Base-by-base conservation (phyloP, 2,113 vertebrate genomes). In the Dryoscopus gambensis region DNA sequence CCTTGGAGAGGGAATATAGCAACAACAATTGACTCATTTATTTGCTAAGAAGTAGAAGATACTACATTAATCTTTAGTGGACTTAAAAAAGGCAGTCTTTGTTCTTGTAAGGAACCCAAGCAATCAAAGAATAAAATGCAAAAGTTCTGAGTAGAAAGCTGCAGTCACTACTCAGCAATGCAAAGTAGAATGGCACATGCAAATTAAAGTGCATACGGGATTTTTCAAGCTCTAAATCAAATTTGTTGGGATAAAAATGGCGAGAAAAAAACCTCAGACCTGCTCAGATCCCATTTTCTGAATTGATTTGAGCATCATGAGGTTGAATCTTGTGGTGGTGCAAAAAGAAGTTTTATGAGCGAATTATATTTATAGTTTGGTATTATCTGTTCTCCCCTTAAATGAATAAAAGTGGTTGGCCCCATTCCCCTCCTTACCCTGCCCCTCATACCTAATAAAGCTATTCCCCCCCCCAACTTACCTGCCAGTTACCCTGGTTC, bases 171-270 rank as follows among this genome's bases (percentile, higher is more conserved):
- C 31, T 93, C 56, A 93, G 63, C 50, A 70, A 90, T 67, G 83
- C 76, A 84, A 93, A 90, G 30, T 11, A 63, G 83, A 93, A 95
- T 89, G 63, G 86, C 86, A 90, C 37, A 84, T 63, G 79, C 39
- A 90, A 90, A 95, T 93, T 80, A 64, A 93, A 88, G 64, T 31
- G 33, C 88, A 86, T 84, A 52, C 2, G 0, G 76, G 70, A 63
- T 86, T 93, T 97, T 90, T 93, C 39, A 84, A 89, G 24, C 24
- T 77, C 47, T 81, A 84, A 86, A 86, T 70, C 24, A 55, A 92
- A 90, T 81, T 77, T 81, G 11, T 81, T 9, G 1, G 55, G 55
- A 77, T 59, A 74, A 94, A 95, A 93, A 81, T 35, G 18, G 59
- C 76, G 25, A 85, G 67, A 69, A 95, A 75, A 93, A 53, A 50